Base-by-base conservation (phyloP, 35 echinoderm and acorn worm species). In the Heliocidaris tuberculata region DNA sequence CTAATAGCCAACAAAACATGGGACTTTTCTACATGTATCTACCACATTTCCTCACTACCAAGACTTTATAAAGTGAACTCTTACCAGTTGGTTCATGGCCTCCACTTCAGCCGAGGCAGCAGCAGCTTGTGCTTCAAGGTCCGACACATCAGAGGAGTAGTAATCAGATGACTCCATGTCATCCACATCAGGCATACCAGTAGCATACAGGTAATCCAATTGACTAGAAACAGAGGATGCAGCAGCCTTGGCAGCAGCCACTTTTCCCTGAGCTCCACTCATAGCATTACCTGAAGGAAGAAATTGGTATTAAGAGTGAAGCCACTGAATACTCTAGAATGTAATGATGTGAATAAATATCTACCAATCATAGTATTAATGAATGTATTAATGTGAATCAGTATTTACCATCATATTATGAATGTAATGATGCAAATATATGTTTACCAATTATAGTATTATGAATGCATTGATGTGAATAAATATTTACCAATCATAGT, bases 71-170 rank as follows among this genome's bases (percentile, higher is more conserved):
- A n/a, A n/a, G n/a, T n/a, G n/a, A n/a, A n/a, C 30, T 35, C 95
- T 94, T 27, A 95, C 96, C 94, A 97, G 31, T 42, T 97, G 90
- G n/a, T 94, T 96, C 95, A 95, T 96, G 48, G 95, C 95, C 1
- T 90, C 96, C 0, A 96, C 96, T 86, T 97, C 95, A 10, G 27
- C 93, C 5, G 52, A 50, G 31, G 92, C 93, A 30, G 31, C 48
- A 4, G 91, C 49, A 27, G 94, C 95, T 24, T 78, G 35, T 11
- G 95, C 93, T 30, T 94, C 95, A 24, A 92, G 52, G 54, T 93
- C 90, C 10, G 95, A 95, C 0, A 31, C 21, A 6, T 85, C 90
- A 4, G 90, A 70, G 30, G 60, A 49, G 95, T 59, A 49, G 59
- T 70, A 61, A 54, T 90, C 94, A 6, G 32, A n/a, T n/a, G n/a